Evolutionary conservation across 2,113 vertebrate genomes (phyloP), one percentile per base, ranked within the genome.

Genomic region (Anser cygnoides): DNA sequence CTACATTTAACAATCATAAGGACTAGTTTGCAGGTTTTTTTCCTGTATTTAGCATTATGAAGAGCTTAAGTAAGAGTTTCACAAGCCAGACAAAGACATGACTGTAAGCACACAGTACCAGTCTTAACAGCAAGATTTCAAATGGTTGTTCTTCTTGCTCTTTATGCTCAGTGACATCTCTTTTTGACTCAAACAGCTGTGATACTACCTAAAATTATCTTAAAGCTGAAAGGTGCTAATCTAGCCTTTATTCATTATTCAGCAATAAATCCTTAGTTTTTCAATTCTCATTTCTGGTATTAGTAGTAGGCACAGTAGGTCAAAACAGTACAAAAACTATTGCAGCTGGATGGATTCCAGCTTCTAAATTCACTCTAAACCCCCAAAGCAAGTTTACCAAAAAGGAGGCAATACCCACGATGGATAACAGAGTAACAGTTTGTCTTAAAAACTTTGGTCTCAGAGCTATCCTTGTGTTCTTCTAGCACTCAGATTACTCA

Each of bases 201-300:
- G 61, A 81, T 23, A 2, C 89, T 74, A 43, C 15, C 71, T 95
- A 93, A 95, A 95, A 93, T 95, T 95, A 93, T 91, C 89, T 89
- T 73, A 84, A 87, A 93, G 86, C 96, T 95, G 94, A 92, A 96
- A 95, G 86, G 87, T 92, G 87, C 93, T 95, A 95, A 97, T 97
- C 46, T 39, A 93, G 89, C 86, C 35, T 71, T 90, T 95, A 93
- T 90, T 94, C 92, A 88, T 96, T 95, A 96, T 94, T 96, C 92
- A 84, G 94, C 89, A 92, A 35, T 29, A 20, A 70, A 97, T 90
- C 72, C 76, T 90, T 67, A 90, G 94, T 93, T 94, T 90, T 84
- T 96, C 12, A 89, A 86, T 96, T 86, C 72, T 80, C 43, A 61
- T 87, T 77, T 63, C 46, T 63, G 76, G 49, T 89, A 87, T 93